Conservation (phyloP, 30 jellyfish, hydroid and myxozoan genomes). For the Catostylus mosaicus region DNA sequence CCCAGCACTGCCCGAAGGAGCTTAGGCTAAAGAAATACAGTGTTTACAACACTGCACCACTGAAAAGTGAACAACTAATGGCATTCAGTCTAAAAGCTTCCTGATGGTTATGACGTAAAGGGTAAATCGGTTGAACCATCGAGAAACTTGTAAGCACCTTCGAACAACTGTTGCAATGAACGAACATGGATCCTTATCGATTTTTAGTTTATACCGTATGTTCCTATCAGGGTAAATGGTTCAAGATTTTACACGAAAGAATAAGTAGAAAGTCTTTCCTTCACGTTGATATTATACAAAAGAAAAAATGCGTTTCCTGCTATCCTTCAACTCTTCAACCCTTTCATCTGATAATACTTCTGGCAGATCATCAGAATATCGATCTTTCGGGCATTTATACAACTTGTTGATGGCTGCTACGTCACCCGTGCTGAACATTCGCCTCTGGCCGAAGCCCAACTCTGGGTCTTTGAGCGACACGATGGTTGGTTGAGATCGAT, state of each 20-base stretch:
- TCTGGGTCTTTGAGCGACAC: slow-evolving; percentile 69
- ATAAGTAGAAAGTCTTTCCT: background rate
- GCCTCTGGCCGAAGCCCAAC: slow-evolving; percentile 88
- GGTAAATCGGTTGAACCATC: too few species aligned
- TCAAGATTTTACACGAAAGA: background rate
- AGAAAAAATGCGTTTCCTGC: background rate
- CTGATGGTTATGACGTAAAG: too few species aligned
- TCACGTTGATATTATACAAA: background rate
- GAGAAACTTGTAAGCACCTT: too few species aligned
- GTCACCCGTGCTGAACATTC: slow-evolving; percentile 65
- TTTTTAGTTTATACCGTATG: too few species aligned
- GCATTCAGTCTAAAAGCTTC: too few species aligned
- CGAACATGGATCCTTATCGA: too few species aligned
- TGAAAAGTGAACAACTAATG: too few species aligned
- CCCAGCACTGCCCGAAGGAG: too few species aligned
- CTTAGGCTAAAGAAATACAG: too few species aligned
- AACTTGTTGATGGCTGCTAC: slow-evolving; percentile 71
- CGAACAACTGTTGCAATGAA: too few species aligned
- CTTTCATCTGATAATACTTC: slow-evolving; percentile 44
- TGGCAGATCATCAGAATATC: slow-evolving; percentile 7
- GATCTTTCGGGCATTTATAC: slow-evolving; percentile 64
- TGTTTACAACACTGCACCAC: too few species aligned
- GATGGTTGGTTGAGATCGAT: slow-evolving; percentile 75
- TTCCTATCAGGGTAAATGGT: too few species aligned
- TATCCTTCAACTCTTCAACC: slow-evolving; percentile 39